Evolutionary conservation across 2,113 vertebrate genomes (phyloP), one percentile per base, ranked within the genome.

Genomic region (Paradisaea rubra): DNA sequence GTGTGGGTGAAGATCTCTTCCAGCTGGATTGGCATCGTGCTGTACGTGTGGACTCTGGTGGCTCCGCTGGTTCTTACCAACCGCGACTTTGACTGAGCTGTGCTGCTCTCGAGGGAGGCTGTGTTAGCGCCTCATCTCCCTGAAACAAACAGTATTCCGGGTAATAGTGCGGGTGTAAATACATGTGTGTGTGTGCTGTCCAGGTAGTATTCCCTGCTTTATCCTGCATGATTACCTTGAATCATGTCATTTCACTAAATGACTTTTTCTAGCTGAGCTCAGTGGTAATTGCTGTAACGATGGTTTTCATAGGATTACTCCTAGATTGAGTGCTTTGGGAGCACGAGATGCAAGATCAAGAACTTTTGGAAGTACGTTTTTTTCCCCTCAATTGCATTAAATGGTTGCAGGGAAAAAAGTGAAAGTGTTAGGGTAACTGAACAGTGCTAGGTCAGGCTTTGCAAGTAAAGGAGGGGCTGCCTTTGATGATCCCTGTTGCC

Each of bases 1-100:
- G 99, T 99, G 77, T 99, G 99, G 99, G 99, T 99, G 97, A 99
- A 99, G 97, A 99, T 99, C 63, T 99, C 98, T 18, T 99, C 99
- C 96, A 99, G 98, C 94, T 99, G 99, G 99, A 99, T 99, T 86
- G 99, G 99, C 96, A 98, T 99, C 1, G 97, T 98, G 53, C 98
- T 99, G 4, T 99, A 99, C 1, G 98, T 99, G 70, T 99, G 99
- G 99, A 99, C 99, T 28, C 98, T 99, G 96, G 98, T 98, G 94
- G 99, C 99, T 11, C 99, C 99, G 0, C 98, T 99, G 92, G 99
- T 99, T 93, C 98, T 99, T 19, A 99, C 98, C 97, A 99, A 99
- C 97, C 98, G 99, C 60, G 99, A 99, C 96, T 99, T 99, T 65
- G 99, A 99, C 97, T 99, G 41, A 97, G 81, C n/a, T 11, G 53